Evolutionary conservation across 2,888 invertebrate species (phyloP).

Genomic region (Apomyelois bistriatella): DNA sequence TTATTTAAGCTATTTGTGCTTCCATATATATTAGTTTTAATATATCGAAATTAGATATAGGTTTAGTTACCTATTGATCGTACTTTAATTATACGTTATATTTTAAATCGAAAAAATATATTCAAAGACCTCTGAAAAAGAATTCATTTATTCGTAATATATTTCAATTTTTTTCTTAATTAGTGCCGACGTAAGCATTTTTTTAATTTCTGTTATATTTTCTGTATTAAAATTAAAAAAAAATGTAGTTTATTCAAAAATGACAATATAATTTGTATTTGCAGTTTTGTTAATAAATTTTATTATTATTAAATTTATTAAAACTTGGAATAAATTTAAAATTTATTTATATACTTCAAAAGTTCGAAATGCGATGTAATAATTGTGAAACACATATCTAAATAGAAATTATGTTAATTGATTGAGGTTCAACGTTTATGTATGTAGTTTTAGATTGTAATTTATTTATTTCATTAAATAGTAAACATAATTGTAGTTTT

Average conservation of each 20-base stretch:
- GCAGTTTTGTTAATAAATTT: too few species aligned
- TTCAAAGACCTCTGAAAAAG: background rate
- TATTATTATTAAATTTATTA: too few species aligned
- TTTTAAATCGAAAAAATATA: background rate
- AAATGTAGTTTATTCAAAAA: too few species aligned
- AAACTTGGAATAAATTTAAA: too few species aligned
- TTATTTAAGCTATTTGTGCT: slow-evolving; percentile 31
- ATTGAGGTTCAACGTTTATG: slow-evolving; percentile 15
- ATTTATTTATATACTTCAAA: too few species aligned
- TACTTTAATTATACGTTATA: slow-evolving; percentile 18
- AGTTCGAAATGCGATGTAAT: background rate
- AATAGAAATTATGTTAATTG: slow-evolving; percentile 13
- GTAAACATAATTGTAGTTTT: slow-evolving; percentile 27
- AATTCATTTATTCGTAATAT: background rate
- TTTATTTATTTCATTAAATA: slow-evolving; percentile 39
- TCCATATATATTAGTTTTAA: slow-evolving; percentile 27
- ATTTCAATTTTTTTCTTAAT: too few species aligned
- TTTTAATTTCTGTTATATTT: background rate
- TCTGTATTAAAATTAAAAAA: too few species aligned
- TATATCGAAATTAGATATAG: slow-evolving; percentile 14
- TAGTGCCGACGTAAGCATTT: too few species aligned
- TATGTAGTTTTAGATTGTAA: slow-evolving; percentile 23
- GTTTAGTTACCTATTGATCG: slow-evolving; percentile 25
- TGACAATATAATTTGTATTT: too few species aligned
- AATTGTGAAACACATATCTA: slow-evolving; percentile 14